Conservation (phyloP, 2,113 vertebrate species). For the Myiagra hebetior region DNA sequence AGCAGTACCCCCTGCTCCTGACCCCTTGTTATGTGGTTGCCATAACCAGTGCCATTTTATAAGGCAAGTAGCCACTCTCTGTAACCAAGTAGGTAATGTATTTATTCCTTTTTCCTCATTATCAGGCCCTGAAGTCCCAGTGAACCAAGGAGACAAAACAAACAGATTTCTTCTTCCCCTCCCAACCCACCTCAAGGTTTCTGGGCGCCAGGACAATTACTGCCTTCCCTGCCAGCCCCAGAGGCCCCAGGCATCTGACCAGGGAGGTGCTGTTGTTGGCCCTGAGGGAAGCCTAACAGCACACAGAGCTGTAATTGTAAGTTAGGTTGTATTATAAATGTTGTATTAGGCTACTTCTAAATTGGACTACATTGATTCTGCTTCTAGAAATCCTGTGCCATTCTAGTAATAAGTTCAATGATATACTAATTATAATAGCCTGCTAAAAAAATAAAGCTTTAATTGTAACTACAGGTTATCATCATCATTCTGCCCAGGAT, state of each 20-base stretch:
- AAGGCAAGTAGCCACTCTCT: neutral
- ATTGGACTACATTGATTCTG: neutral
- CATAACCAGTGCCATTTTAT: neutral
- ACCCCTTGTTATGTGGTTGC: fast-evolving
- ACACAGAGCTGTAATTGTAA: neutral
- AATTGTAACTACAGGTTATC: neutral
- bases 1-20: neutral
- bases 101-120: neutral
- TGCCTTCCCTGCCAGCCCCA: neutral
- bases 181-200: neutral
- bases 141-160: neutral
- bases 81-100: fast-evolving
- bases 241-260: fast-evolving
- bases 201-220: fast-evolving
- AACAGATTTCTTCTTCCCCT: neutral
- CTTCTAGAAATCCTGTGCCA: neutral
- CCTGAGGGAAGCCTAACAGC: neutral
- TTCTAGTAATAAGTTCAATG: neutral
- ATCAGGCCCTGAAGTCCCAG: neutral
- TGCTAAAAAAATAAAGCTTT: neutral
- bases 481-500: neutral
- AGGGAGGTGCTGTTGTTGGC: neutral
- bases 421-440: neutral
- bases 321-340: neutral
- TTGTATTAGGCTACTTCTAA: neutral